Base-by-base conservation (phyloP, 1,140 invertebrate genomes). In the Spodoptera litura region DNA sequence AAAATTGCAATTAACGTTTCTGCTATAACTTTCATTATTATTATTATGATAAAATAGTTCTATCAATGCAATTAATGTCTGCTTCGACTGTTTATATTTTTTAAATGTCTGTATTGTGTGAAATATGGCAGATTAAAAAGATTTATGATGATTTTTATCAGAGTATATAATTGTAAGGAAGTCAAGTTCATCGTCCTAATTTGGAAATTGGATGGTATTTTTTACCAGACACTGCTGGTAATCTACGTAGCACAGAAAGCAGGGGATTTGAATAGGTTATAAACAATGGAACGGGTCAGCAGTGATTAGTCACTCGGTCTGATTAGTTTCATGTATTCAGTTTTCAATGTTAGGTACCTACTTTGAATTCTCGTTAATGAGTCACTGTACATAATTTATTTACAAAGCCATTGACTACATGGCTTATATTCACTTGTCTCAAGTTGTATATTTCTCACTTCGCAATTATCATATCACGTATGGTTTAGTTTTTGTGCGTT, bases 271-370 rank as follows among this genome's bases (percentile, higher is more conserved):
- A 84, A 87, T 86, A 88, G 80, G 71, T 73, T 49, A 59, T 20
- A 81, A 80, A 87, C 84, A 88, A 88, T 81, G 52, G 61, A 79
- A 59, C 12, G 56, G 71, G 56, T 62, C 73, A 75, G 20, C 73
- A 70, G 53, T 64, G 78, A 80, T 86, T 85, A 87, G 78, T 88
- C 85, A 87, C 74, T 83, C 71, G 79, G 78, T 73, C 77, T 61
- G 75, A 84, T 84, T 83, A 61, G 56, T 83, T 81, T 81, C 64
- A 81, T 81, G 73, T 68, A 78, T 78, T 75, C 64, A 74, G 77
- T 51, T 31, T 20, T 58, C 61, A 71, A 74, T 55, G 51, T 55
- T 49, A 72, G 64, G 15, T 72, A 61, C 64, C 55, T 75, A 61
- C 64, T 61, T 75, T 78, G 51, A 62, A 79, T 64, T 58, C 15